These are phyloP conservation scores for Cottus gobio DNA, from an alignment of 2,113 vertebrate genomes.

Conservation along the genomic window DNA sequence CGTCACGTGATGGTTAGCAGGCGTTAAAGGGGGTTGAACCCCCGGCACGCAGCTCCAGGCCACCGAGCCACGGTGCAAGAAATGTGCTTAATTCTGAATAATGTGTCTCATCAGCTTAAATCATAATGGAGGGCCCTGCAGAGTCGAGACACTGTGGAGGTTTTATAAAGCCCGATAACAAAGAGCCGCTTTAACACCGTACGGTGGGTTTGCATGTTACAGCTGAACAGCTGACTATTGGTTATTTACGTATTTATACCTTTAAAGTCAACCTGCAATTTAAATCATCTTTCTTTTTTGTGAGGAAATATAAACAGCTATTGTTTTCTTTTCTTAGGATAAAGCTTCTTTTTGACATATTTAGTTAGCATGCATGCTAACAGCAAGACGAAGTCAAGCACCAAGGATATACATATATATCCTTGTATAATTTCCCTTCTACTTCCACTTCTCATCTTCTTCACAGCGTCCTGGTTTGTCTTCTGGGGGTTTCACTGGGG, in stretches of 20 bases:
- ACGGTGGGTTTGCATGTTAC: background rate
- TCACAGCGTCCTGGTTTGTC: background rate
- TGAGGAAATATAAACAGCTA: background rate
- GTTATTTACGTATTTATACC: background rate
- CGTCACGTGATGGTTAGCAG: constrained; percentile 40
- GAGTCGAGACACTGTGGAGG: background rate
- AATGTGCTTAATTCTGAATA: constrained; percentile 18
- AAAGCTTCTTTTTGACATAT: background rate
- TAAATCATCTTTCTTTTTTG: background rate
- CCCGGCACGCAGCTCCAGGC: constrained; percentile 31
- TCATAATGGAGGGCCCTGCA: background rate
- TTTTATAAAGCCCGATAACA: background rate
- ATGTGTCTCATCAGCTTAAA: background rate
- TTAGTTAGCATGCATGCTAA: no score
- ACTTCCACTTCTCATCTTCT: constrained; percentile 2
- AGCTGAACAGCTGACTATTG: background rate
- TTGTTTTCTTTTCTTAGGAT: no score
- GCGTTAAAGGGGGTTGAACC: constrained; percentile 57
- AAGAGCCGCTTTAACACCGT: background rate
- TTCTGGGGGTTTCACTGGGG: no score
- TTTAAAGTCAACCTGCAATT: background rate
- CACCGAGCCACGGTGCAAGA: constrained; percentile 24
- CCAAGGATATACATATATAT: background rate
- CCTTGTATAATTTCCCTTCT: background rate
- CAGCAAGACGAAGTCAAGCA: no score